Evolutionary conservation across 2,797 vertebrate species (phyloP).

Genomic region (Philypnodon macrostomus): DNA sequence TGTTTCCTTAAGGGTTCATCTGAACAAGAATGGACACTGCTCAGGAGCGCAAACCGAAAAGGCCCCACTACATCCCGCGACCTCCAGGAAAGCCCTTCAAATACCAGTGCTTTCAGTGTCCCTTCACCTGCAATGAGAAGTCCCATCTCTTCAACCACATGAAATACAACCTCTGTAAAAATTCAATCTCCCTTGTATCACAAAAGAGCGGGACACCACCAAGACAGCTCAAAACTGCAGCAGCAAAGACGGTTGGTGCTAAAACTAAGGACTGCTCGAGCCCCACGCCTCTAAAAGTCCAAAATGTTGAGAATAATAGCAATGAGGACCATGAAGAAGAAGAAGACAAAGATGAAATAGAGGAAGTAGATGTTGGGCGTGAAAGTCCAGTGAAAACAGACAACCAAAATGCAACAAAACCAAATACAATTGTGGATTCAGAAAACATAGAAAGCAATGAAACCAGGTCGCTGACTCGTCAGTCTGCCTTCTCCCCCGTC

Average conservation of each 20-base stretch:
- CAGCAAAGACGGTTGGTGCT: slow-evolving; percentile 52
- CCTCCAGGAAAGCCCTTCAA: slow-evolving; percentile 97
- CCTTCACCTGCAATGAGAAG: slow-evolving; percentile 98
- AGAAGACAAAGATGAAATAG: slow-evolving; percentile 66
- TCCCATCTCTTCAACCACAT: slow-evolving; percentile 99
- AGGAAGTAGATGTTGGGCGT: slow-evolving; percentile 66
- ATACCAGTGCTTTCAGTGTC: slow-evolving; percentile 98
- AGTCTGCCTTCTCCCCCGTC: slow-evolving; percentile 87
- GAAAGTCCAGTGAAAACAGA: slow-evolving; percentile 49
- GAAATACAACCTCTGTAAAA: slow-evolving; percentile 97
- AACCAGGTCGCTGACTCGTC: slow-evolving; percentile 65
- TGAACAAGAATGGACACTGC: slow-evolving; percentile 79
- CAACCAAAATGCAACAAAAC: slow-evolving; percentile 30
- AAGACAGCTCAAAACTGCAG: slow-evolving; percentile 79
- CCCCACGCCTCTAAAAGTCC: slow-evolving; percentile 46
- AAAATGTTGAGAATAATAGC: slow-evolving; percentile 30
- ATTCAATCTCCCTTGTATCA: slow-evolving; percentile 91
- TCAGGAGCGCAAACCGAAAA: slow-evolving; percentile 94
- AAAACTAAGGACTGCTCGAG: slow-evolving; percentile 53
- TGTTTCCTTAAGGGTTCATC: slow-evolving; percentile 42
- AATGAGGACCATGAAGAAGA: slow-evolving; percentile 23
- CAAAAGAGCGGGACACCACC: slow-evolving; percentile 82
- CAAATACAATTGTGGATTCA: slow-evolving; percentile 26
- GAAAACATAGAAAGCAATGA: slow-evolving; percentile 63
- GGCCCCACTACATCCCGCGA: slow-evolving; percentile 95